phyloP scores from a whole-genome alignment of 1,140 invertebrate species.

The Apocrypta bakeri region DNA sequence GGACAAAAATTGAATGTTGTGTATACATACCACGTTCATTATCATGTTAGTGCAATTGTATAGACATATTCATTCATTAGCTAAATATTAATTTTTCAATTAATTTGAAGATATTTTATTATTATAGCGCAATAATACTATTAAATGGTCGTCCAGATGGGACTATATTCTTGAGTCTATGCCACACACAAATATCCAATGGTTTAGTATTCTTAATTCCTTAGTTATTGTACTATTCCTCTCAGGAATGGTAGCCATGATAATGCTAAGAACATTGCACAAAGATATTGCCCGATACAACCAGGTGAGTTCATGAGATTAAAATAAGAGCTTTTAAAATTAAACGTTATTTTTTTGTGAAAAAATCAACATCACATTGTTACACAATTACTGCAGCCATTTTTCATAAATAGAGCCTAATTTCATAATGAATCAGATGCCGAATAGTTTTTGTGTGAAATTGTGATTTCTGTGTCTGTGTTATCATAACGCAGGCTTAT shows the following conservation, averaged over 20 bases:
- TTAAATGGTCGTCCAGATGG: constrained; percentile 99
- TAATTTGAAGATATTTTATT: constrained; percentile 39
- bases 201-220: constrained; percentile 96
- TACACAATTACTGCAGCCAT: constrained; percentile 35
- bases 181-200: constrained; percentile 99
- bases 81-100: neutral
- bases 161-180: constrained; percentile 99
- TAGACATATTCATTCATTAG: neutral
- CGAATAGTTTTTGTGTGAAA: constrained; percentile 50
- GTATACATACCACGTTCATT: constrained; percentile 93
- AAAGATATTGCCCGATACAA: constrained; percentile 99
- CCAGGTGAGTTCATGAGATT: constrained; percentile 77
- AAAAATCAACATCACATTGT: constrained; percentile 40
- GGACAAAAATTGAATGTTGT: constrained; percentile 81
- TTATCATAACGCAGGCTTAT: constrained; percentile 69
- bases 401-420: neutral
- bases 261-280: constrained; percentile 95
- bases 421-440: neutral
- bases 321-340: neutral
- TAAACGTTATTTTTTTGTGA: neutral
- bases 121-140: constrained; percentile 82
- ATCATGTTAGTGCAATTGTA: constrained; percentile 76
- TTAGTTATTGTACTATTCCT: constrained; percentile 91
- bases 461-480: constrained; percentile 63
- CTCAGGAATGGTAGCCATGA: constrained; percentile 99